Conservation (phyloP, 2,113 vertebrate genomes). For the Muscicapa adusta region DNA sequence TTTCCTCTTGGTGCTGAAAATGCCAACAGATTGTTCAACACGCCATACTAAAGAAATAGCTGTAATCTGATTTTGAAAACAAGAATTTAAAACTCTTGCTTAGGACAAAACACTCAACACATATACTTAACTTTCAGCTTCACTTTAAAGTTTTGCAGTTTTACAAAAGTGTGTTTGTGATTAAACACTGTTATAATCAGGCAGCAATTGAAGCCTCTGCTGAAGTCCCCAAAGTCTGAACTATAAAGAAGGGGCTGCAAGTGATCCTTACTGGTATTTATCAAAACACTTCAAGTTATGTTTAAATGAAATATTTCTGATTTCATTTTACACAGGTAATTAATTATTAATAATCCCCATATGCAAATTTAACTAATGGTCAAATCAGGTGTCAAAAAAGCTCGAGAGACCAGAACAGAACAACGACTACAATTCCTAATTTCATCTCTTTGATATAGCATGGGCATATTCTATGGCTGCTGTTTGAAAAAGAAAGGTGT, state of each 20-base stretch:
- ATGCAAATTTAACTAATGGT: neutral
- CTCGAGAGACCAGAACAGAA: neutral
- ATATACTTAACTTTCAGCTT: neutral
- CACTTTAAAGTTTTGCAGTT: neutral
- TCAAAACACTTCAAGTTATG: neutral
- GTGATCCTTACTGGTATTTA: neutral
- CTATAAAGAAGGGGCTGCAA: neutral
- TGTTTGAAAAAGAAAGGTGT: neutral
- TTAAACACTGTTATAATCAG: neutral
- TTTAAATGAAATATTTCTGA: neutral
- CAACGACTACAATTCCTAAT: neutral
- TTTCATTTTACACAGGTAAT: neutral
- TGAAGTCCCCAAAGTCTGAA: neutral
- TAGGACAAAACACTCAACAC: neutral
- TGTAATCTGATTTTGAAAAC: neutral
- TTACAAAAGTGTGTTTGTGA: neutral
- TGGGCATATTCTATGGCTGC: neutral
- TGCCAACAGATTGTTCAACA: accelerated
- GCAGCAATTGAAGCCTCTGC: neutral
- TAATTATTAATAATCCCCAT: neutral
- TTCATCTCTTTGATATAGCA: neutral
- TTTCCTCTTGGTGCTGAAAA: neutral
- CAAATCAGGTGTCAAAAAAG: neutral
- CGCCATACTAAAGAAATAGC: neutral
- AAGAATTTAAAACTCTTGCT: neutral